Percentiles rank a stretch among this genome's conserved stretches.
phyloP scores from a whole-genome alignment of 1,140 invertebrate genomes.

The Drosophila lowei region DNA sequence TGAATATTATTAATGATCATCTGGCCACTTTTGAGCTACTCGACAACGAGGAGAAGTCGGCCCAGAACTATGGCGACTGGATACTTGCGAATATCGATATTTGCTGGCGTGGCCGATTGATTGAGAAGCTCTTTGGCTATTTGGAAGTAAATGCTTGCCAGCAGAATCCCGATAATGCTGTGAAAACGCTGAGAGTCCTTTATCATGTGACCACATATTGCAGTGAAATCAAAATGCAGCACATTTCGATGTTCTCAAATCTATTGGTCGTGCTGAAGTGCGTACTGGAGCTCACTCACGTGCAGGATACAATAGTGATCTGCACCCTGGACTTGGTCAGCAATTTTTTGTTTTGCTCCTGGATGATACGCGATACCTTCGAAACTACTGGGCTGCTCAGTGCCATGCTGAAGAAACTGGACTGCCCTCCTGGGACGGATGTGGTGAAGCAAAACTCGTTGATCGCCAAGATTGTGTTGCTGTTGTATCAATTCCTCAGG shows the following conservation, averaged over 20 bases:
- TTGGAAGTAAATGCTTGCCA: neutral
- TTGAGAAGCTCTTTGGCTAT: neutral
- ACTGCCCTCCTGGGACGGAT: too few species aligned
- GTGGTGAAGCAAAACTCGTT: neutral
- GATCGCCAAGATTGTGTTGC: slow-evolving; percentile 27
- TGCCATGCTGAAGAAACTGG: slow-evolving; percentile 18
- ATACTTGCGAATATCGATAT: slow-evolving; percentile 25
- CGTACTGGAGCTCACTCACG: neutral
- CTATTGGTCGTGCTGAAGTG: slow-evolving; percentile 9
- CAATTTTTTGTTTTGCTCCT: slow-evolving; percentile 35
- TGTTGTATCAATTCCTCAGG: slow-evolving; percentile 43
- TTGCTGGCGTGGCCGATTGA: slow-evolving; percentile 16
- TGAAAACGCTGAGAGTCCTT: slow-evolving; percentile 37
- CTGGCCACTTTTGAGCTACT: neutral
- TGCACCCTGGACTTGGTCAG: slow-evolving; percentile 28
- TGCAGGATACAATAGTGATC: slow-evolving; percentile 19
- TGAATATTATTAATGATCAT: too few species aligned
- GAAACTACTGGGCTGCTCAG: slow-evolving; percentile 27
- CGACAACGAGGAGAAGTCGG: slow-evolving; percentile 32
- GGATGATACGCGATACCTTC: slow-evolving; percentile 40
- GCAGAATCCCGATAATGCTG: slow-evolving; percentile 19
- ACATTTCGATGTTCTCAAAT: slow-evolving; percentile 31
- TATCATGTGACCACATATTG: slow-evolving; percentile 45
- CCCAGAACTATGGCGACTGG: slow-evolving; percentile 27
- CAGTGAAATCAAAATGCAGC: slow-evolving; percentile 37